phyloP scores from a whole-genome alignment of 2,888 invertebrate genomes.

The Lithophane semibrunnea region DNA sequence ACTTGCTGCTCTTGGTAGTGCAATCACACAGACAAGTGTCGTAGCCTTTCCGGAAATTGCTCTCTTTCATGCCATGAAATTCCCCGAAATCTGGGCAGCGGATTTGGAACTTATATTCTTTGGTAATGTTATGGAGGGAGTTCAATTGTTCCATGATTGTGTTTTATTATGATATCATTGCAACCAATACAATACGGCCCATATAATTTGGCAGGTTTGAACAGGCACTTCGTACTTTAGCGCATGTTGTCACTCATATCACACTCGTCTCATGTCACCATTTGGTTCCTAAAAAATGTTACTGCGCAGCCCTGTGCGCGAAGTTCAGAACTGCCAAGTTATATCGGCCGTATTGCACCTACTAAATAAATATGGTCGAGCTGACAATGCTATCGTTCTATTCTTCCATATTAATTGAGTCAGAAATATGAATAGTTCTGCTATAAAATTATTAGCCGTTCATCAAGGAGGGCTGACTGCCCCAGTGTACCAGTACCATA shows the following conservation, averaged over 20 bases:
- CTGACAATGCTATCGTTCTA: not conserved
- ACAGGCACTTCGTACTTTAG: too few species aligned
- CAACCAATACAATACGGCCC: not conserved
- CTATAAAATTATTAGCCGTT: not conserved
- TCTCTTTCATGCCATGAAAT: not conserved
- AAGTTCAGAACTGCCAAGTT: too few species aligned
- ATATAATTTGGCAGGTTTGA: too few species aligned
- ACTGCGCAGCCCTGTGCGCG: too few species aligned
- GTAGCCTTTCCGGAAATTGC: not conserved
- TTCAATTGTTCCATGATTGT: not conserved
- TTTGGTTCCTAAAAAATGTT: too few species aligned
- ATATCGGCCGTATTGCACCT: too few species aligned
- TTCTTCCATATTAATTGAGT: not conserved
- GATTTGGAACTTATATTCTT: not conserved
- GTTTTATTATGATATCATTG: not conserved
- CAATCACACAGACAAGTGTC: not conserved
- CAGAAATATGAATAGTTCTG: not conserved
- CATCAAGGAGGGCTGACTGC: not conserved
- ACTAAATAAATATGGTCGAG: not conserved
- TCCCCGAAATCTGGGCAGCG: not conserved
- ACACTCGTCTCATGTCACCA: too few species aligned
- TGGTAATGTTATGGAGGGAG: too few species aligned
- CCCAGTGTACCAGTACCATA: not conserved
- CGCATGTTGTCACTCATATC: too few species aligned
- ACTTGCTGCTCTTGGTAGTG: too few species aligned